Percentiles rank a stretch among this genome's conserved stretches.
phyloP scores from a whole-genome alignment of 1,140 invertebrate genomes.

The Leptestheria dahalacensis region DNA sequence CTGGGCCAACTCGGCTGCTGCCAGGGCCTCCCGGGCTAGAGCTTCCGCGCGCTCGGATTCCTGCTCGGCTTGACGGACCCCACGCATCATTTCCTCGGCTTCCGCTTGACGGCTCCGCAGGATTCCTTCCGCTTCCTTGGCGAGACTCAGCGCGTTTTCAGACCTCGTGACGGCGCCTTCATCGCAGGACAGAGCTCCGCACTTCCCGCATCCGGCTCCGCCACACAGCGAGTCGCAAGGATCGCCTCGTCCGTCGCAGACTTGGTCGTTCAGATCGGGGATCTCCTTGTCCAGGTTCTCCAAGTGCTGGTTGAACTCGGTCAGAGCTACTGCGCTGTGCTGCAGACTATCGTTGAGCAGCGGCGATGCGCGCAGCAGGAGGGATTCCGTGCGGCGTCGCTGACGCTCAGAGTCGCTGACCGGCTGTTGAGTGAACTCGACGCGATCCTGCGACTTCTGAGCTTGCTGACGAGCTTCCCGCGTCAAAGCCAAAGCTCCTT shows the following conservation, averaged over 20 bases:
- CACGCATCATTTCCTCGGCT: constrained; percentile 47
- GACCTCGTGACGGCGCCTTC: constrained; percentile 74
- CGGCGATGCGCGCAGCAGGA: constrained; percentile 51
- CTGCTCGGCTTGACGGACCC: constrained; percentile 39
- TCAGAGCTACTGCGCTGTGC: constrained; percentile 42
- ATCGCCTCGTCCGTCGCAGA: constrained; percentile 73
- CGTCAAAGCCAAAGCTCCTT: constrained; percentile 83
- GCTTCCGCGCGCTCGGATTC: constrained; percentile 37
- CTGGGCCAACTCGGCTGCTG: constrained; percentile 36
- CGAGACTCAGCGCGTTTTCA: constrained; percentile 64
- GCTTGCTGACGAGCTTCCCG: constrained; percentile 55
- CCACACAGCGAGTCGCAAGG: constrained; percentile 82
- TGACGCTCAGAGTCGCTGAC: constrained; percentile 62
- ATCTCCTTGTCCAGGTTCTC: constrained; percentile 49
- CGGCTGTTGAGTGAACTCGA: constrained; percentile 32
- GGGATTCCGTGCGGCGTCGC: constrained; percentile 61
- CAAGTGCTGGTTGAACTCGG: constrained; percentile 46
- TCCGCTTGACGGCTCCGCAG: constrained; percentile 65
- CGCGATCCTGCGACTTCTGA: constrained; percentile 47
- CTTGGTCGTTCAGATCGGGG: constrained; percentile 65
- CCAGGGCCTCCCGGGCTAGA: constrained; percentile 42
- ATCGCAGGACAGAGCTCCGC: constrained; percentile 79
- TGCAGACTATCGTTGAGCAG: constrained; percentile 52
- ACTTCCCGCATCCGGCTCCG: constrained; percentile 74
- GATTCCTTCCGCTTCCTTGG: constrained; percentile 60